phyloP scores from a whole-genome alignment of 2,797 vertebrate species.

The Bradypus variegatus region DNA sequence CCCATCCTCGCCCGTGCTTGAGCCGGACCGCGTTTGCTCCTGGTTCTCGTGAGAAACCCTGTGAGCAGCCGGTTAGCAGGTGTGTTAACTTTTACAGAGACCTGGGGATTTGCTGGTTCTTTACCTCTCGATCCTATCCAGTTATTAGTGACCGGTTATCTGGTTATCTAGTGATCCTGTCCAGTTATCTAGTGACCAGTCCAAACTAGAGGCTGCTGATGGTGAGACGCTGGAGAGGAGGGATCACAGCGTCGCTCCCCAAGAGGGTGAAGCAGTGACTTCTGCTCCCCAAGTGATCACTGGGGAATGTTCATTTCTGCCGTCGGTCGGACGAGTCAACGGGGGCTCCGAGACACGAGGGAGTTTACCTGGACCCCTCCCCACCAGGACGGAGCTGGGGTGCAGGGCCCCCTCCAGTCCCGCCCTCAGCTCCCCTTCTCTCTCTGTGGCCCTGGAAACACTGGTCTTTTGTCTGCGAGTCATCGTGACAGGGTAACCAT shows the following conservation, averaged over 20 bases:
- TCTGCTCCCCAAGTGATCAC: not conserved
- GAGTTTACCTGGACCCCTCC: not conserved
- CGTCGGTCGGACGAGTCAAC: not conserved
- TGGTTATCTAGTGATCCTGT: too few relatives aligned
- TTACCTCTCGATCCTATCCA: accelerated
- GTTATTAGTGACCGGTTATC: not conserved
- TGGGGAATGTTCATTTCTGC: accelerated
- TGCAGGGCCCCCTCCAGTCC: accelerated
- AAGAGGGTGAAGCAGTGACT: accelerated
- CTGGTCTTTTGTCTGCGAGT: conserved; percentile 31
- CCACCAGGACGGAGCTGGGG: accelerated
- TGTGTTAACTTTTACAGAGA: not conserved
- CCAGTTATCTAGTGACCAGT: not conserved
- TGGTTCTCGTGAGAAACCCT: accelerated
- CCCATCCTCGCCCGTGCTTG: accelerated
- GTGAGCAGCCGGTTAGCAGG: accelerated
- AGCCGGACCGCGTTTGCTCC: not conserved
- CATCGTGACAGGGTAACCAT: conserved; percentile 37
- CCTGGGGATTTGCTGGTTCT: not conserved
- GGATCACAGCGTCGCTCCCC: accelerated
- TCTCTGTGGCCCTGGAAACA: not conserved
- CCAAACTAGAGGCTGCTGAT: not conserved
- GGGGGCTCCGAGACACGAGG: accelerated
- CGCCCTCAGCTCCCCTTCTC: not conserved
- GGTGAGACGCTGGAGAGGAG: accelerated